Conservation (phyloP, 2,113 vertebrate species). For the Burhinus oedicnemus region DNA sequence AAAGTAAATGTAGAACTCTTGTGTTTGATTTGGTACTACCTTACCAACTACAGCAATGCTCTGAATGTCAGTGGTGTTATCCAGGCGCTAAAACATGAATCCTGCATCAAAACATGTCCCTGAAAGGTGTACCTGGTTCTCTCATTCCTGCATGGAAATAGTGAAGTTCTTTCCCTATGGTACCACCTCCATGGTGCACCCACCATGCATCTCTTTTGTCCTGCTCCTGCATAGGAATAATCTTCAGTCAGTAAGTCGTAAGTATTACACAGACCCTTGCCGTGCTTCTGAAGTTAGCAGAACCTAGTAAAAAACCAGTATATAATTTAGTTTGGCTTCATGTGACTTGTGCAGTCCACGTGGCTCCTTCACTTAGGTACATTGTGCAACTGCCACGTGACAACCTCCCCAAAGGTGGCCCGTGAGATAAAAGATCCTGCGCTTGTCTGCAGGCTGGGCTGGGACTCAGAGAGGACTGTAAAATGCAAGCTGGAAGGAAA, state of each 20-base stretch:
- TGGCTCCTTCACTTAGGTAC: rapidly evolving
- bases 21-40: background rate
- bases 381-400: background rate
- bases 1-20: background rate
- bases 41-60: background rate
- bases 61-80: background rate
- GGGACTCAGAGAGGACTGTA: rapidly evolving
- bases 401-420: background rate
- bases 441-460: background rate
- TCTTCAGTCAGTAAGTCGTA: background rate
- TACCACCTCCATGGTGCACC: background rate
- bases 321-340: background rate
- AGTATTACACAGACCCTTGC: background rate
- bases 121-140: background rate
- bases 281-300: background rate
- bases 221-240: background rate
- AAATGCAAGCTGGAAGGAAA: background rate
- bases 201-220: rapidly evolving
- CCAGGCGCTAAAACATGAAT: background rate
- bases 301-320: background rate
- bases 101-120: background rate
- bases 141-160: background rate
- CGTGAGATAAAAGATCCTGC: background rate
- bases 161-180: background rate
- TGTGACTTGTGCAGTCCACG: background rate